Percentiles rank a stretch among this genome's conserved stretches.
Evolutionary conservation across 1,140 invertebrate species (phyloP).

Genomic region (Philotrypesis tridentata): DNA sequence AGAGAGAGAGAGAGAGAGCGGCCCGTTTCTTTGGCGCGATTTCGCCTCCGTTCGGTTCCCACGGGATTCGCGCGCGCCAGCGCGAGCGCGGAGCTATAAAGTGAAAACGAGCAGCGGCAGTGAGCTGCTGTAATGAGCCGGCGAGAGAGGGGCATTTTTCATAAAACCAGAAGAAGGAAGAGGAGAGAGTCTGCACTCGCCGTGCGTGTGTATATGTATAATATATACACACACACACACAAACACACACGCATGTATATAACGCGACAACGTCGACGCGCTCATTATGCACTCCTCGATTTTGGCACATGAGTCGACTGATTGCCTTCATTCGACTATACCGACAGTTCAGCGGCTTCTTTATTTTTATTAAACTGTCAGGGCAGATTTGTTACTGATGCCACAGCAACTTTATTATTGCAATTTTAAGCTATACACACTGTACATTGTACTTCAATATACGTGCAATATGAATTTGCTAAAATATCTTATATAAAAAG

Average conservation of each 20-base stretch:
- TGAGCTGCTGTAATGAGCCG: conserved; percentile 36
- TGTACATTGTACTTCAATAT: too few species aligned
- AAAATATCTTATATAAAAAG: too few species aligned
- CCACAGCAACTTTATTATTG: too few species aligned
- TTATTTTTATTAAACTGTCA: conserved; percentile 38
- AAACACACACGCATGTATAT: background rate
- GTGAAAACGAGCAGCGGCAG: conserved; percentile 33
- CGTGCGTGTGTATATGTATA: too few species aligned
- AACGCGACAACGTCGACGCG: background rate
- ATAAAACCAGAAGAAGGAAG: conserved; percentile 5
- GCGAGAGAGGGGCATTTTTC: conserved; percentile 31
- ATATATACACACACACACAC: too few species aligned
- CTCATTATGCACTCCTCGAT: conserved; percentile 29
- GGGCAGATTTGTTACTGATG: too few species aligned
- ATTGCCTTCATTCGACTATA: background rate
- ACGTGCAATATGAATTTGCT: too few species aligned
- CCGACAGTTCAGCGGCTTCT: conserved; percentile 17
- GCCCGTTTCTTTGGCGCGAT: conserved; percentile 56
- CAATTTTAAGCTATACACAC: too few species aligned
- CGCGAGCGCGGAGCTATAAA: conserved; percentile 10
- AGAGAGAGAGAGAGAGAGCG: conserved; percentile 1
- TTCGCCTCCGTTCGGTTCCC: conserved; percentile 55
- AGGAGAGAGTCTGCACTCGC: background rate
- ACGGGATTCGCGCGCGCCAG: conserved; percentile 54
- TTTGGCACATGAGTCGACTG: background rate